Evolutionary conservation across 2,797 vertebrate genomes (phyloP).

Genomic region (Zonotrichia albicollis): DNA sequence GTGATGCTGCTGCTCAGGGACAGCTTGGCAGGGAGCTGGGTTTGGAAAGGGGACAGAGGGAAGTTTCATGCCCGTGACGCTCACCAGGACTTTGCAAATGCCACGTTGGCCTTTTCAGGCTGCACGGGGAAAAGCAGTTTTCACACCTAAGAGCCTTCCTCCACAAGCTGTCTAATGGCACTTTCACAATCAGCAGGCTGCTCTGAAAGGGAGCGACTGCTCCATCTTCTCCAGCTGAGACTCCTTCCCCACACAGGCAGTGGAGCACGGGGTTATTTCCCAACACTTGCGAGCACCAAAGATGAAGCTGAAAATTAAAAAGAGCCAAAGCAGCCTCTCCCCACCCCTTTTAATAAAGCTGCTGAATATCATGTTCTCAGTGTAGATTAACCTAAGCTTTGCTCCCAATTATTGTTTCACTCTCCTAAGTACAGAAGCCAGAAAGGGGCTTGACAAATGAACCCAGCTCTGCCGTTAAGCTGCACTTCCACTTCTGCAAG

Average conservation of each 20-base stretch:
- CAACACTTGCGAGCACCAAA: neutral
- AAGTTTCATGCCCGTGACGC: neutral
- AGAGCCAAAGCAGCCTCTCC: neutral
- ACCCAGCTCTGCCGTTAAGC: neutral
- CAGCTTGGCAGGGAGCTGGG: neutral
- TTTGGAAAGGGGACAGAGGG: neutral
- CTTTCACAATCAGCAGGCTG: neutral
- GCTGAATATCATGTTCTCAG: slow-evolving; percentile 1
- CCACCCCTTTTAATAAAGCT: slow-evolving; percentile 45
- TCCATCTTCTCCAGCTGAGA: neutral
- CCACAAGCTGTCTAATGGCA: neutral
- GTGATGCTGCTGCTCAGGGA: neutral
- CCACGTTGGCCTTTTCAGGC: slow-evolving; percentile 8
- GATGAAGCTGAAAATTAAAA: slow-evolving; percentile 6
- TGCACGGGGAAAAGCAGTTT: neutral
- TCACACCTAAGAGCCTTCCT: neutral
- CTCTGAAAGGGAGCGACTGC: neutral
- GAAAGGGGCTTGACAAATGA: slow-evolving; percentile 16
- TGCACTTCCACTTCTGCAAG: neutral
- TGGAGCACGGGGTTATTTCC: neutral
- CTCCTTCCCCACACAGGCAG: neutral
- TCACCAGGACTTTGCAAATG: slow-evolving; percentile 11
- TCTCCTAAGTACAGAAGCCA: neutral
- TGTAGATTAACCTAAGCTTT: slow-evolving; percentile 31
- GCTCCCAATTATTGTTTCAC: slow-evolving; percentile 45